Evolutionary conservation across 1,140 invertebrate genomes (phyloP).

Genomic region (Magallana gigas): DNA sequence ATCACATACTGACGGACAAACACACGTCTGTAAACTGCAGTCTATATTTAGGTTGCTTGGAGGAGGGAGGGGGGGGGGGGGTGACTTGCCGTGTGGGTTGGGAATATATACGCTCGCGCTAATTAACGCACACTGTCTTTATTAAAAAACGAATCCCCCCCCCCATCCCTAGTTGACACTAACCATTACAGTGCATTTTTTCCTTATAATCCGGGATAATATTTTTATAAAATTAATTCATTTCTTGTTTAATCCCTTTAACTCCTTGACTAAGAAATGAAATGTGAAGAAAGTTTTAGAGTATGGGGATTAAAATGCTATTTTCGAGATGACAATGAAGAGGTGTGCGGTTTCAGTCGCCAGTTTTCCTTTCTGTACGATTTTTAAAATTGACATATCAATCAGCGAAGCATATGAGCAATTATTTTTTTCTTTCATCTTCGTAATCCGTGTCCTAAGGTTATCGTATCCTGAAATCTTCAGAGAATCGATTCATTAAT

Average conservation of each 20-base stretch:
- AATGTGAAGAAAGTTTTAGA: neutral
- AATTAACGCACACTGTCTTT: too few relatives aligned
- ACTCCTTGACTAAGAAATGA: neutral
- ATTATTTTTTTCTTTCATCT: neutral
- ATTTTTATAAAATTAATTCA: neutral
- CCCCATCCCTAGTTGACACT: too few relatives aligned
- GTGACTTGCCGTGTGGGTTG: too few relatives aligned
- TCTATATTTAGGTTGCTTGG: too few relatives aligned
- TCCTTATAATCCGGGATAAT: neutral
- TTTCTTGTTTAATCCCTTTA: neutral
- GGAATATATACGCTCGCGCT: too few relatives aligned
- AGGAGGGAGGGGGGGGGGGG: too few relatives aligned
- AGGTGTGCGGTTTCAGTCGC: neutral
- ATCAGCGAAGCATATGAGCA: slow-evolving; percentile 1
- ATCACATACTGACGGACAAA: too few relatives aligned
- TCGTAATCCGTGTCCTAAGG: neutral
- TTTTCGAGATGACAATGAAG: neutral
- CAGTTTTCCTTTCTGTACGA: neutral
- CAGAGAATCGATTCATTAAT: neutral
- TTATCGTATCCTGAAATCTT: neutral
- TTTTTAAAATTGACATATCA: slow-evolving; percentile 22
- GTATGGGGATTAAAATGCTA: too few relatives aligned
- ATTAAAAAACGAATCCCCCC: too few relatives aligned
- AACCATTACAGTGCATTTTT: neutral
- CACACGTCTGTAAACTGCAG: too few relatives aligned